Conservation (phyloP, 2,113 vertebrate genomes). For the Hydrolagus affinis region DNA sequence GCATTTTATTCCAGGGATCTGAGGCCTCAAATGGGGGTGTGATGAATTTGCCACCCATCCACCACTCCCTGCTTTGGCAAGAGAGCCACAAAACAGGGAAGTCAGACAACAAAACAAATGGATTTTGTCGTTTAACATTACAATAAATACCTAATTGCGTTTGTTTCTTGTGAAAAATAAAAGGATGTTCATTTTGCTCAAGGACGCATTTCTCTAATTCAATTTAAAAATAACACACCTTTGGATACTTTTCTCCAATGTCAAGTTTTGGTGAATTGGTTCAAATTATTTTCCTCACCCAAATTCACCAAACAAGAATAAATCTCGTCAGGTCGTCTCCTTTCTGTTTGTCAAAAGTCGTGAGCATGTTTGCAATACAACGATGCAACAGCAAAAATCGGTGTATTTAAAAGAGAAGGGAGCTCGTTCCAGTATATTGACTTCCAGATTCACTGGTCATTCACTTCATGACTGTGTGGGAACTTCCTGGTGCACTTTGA, state of each 20-base stretch:
- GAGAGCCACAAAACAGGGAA: not conserved
- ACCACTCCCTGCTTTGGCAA: not conserved
- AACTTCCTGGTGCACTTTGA: too few species aligned
- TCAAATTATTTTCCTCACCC: too few species aligned
- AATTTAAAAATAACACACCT: not conserved
- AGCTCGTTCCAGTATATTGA: too few species aligned
- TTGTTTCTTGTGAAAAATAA: not conserved
- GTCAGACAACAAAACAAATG: slow-evolving; percentile 2
- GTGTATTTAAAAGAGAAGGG: too few species aligned
- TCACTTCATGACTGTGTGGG: too few species aligned
- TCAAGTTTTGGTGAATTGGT: not conserved
- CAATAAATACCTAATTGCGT: not conserved
- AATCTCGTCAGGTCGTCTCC: not conserved
- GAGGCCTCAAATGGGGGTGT: not conserved
- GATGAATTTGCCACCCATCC: not conserved
- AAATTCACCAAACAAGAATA: not conserved
- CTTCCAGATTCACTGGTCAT: too few species aligned
- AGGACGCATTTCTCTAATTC: not conserved
- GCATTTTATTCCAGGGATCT: not conserved
- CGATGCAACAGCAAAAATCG: too few species aligned
- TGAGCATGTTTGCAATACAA: too few species aligned
- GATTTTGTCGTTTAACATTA: not conserved
- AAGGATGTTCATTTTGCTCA: not conserved
- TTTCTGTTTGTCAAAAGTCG: not conserved
- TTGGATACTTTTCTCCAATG: not conserved